A percentile compares a stretch with the other conserved stretches of the same genome.
Evolutionary conservation across 2,797 vertebrate genomes (phyloP).

Genomic region (Tragopan temminckii): DNA sequence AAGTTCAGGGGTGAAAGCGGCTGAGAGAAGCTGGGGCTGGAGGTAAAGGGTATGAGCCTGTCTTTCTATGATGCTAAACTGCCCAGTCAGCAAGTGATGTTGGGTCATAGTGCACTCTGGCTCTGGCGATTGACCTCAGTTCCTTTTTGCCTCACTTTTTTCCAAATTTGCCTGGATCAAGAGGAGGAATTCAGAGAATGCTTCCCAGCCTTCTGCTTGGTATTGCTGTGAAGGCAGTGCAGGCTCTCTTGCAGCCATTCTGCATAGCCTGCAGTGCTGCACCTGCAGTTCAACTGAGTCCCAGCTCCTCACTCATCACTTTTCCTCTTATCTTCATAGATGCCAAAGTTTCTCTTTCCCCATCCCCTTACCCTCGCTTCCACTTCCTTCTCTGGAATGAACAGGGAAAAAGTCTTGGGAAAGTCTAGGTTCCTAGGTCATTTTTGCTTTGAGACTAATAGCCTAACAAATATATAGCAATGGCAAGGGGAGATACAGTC

Average conservation of each 20-base stretch:
- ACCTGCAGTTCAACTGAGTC: constrained; percentile 13
- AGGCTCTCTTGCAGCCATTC: not conserved
- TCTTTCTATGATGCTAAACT: not conserved
- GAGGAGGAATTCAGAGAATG: not conserved
- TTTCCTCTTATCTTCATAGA: not conserved
- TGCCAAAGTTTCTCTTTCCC: not conserved
- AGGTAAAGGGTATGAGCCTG: not conserved
- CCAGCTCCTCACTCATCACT: not conserved
- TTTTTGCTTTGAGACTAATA: constrained; percentile 21
- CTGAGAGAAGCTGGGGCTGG: not conserved
- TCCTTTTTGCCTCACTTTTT: not conserved
- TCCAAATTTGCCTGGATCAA: not conserved
- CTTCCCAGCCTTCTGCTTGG: not conserved
- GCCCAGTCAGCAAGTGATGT: not conserved
- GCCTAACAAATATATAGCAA: not conserved
- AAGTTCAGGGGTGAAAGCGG: not conserved
- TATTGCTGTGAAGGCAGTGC: not conserved
- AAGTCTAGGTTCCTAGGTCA: not conserved
- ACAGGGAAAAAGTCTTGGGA: not conserved
- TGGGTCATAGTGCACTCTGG: not conserved
- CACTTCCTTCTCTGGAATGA: not conserved
- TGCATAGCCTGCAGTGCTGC: not conserved
- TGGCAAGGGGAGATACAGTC: not conserved
- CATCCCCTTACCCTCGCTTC: not conserved
- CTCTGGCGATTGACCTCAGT: not conserved